These are phyloP conservation scores for Cephus spinipes DNA, from an alignment of 2,888 invertebrate species.

Conservation along the genomic window DNA sequence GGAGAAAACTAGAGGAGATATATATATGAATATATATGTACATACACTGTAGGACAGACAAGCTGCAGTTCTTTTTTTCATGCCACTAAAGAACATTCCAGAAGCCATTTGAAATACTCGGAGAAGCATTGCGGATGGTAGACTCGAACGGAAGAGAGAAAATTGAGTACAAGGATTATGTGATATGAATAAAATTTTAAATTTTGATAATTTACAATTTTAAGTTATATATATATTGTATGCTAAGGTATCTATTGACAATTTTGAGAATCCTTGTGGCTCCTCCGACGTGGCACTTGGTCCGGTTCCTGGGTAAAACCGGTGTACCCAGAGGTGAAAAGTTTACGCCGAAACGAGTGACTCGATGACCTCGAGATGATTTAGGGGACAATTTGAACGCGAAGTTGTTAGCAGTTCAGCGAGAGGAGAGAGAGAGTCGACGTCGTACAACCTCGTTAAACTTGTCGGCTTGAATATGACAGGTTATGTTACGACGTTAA, in stretches of 20 bases:
- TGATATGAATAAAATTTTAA: background rate
- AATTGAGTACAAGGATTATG: background rate
- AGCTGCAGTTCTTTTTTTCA: background rate
- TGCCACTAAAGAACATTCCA: background rate
- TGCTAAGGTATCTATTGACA: background rate
- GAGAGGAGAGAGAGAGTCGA: background rate
- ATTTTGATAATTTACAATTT: background rate
- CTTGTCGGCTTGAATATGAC: background rate
- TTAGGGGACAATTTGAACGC: background rate
- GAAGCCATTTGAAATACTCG: background rate
- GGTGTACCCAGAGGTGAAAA: background rate
- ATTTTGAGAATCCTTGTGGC: background rate
- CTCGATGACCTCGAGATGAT: background rate
- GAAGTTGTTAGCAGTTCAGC: background rate
- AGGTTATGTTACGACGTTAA: background rate
- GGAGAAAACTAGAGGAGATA: slow-evolving; percentile 5
- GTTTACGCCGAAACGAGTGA: background rate
- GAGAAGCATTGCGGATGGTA: background rate
- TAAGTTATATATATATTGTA: background rate
- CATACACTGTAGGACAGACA: slow-evolving; percentile 17
- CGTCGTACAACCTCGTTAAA: background rate
- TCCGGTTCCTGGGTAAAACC: background rate
- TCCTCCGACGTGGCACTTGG: background rate
- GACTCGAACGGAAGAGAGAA: background rate
- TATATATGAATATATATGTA: slow-evolving; percentile 27